These are phyloP conservation scores for Microctenopoma stevenorrisi DNA, from an alignment of 2,797 vertebrate genomes.

Conservation along the genomic window DNA sequence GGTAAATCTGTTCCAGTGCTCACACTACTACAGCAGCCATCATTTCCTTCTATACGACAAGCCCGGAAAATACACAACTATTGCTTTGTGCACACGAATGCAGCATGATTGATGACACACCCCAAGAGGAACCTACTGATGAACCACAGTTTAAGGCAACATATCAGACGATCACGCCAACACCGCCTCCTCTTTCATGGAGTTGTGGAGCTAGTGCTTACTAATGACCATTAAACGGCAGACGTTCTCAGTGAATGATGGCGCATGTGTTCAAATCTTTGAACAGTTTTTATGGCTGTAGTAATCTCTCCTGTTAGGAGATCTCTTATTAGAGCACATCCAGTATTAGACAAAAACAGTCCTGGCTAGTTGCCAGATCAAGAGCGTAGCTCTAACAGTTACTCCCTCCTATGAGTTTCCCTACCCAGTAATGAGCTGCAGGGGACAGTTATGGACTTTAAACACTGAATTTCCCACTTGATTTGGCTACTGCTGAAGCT, in stretches of 20 bases:
- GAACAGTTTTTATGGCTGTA: background rate
- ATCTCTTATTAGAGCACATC: background rate
- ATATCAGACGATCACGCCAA: slow-evolving; percentile 1
- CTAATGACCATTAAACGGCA: background rate
- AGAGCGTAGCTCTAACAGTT: background rate
- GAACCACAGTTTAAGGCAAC: slow-evolving; percentile 69
- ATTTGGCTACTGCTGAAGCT: background rate
- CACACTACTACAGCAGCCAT: slow-evolving; percentile 4
- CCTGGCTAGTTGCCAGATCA: background rate
- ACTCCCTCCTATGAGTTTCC: background rate
- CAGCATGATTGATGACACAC: slow-evolving; percentile 11
- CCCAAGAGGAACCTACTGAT: background rate
- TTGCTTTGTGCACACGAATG: slow-evolving; percentile 68
- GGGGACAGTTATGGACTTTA: background rate
- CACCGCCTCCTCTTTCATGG: slow-evolving; percentile 2
- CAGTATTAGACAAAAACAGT: background rate
- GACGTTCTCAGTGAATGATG: background rate
- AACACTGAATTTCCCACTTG: background rate
- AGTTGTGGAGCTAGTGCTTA: slow-evolving; percentile 1
- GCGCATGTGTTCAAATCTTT: background rate
- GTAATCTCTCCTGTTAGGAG: background rate
- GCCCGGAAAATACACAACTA: slow-evolving; percentile 48
- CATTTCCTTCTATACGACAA: slow-evolving; percentile 6
- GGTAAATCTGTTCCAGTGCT: slow-evolving; percentile 7
- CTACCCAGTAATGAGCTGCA: background rate